Evolutionary conservation across 2,797 vertebrate species (phyloP), one percentile per base, ranked within the genome.

Genomic region (Odontamblyopus lacepedii): DNA sequence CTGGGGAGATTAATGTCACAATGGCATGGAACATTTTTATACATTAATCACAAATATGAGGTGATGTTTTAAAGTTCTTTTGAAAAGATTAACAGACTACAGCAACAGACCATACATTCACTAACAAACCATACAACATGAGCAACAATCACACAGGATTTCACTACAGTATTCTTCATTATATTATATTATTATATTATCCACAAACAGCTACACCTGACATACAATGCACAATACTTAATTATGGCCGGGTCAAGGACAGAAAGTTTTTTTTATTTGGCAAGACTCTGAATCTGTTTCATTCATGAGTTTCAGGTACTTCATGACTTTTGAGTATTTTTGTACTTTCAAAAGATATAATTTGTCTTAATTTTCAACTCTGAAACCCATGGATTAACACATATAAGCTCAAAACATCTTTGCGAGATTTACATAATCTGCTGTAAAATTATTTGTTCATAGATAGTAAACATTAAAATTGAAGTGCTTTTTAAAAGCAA

Each of bases 31-130:
- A 60, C 41, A 44, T 8, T 13, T 30, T 74, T 63, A 51, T 35
- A 27, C 5, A 30, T 78, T 71, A 70, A 67, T 75, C 32, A 79
- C 65, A 73, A 56, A 38, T n/a, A 0, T 6, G 53, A n/a, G 48
- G 69, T 55, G 69, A 72, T 51, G 57, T 71, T 29, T n/a, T 6
- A 30, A 32, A 53, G 44, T n/a, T 55, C 6, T 55, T 70, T 67
- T 73, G 88, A 86, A 15, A 88, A 85, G 75, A 63, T 76, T 75
- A 83, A 88, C 69, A 80, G 70, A 82, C 70, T 5, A 51, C 38
- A 82, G 59, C 11, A 77, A 74, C 23, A 23, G 23, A 23, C 71
- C 74, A 78, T 51, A 66, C 65, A 84, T 71, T 61, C 61, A 48
- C 26, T 57, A 81, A 65, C 2, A 48, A 3, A 30, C 26, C 61